These are phyloP conservation scores for Leptodirus hochenwartii DNA, from an alignment of 2,888 invertebrate genomes.

Conservation along the genomic window DNA sequence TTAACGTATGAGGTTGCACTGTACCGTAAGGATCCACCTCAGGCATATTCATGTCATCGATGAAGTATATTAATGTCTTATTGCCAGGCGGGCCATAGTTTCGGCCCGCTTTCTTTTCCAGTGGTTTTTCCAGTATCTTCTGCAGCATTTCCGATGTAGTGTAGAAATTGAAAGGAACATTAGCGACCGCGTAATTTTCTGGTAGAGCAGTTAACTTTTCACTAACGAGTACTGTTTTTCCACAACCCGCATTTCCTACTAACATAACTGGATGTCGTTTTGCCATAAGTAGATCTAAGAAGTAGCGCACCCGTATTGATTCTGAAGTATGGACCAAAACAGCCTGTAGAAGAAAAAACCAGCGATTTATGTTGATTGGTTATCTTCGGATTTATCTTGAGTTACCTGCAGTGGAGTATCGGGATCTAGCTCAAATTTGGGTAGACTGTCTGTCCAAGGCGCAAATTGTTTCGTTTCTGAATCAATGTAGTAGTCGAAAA, in stretches of 20 bases:
- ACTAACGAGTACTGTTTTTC: constrained; percentile 73
- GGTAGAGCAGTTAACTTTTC: constrained; percentile 54
- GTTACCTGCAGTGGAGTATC: constrained; percentile 74
- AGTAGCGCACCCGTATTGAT: constrained; percentile 76
- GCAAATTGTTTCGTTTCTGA: constrained; percentile 76
- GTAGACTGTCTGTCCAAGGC: constrained; percentile 77
- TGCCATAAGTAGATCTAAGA: constrained; percentile 76
- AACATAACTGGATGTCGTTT: constrained; percentile 86
- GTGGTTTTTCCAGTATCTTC: constrained; percentile 79
- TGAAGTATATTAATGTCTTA: constrained; percentile 83
- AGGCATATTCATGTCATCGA: constrained; percentile 98
- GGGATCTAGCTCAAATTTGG: constrained; percentile 79
- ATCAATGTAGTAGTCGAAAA: constrained; percentile 91
- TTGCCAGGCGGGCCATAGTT: constrained; percentile 93
- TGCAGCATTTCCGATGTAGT: constrained; percentile 89
- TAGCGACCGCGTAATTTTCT: constrained; percentile 75
- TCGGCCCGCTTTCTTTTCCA: constrained; percentile 85
- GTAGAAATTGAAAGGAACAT: constrained; percentile 93
- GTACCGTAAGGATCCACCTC: constrained; percentile 82
- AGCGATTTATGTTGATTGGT: constrained; percentile 7
- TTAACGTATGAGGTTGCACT: constrained; percentile 89
- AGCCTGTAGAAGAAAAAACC: constrained; percentile 36
- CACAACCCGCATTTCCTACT: constrained; percentile 83
- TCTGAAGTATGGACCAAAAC: constrained; percentile 85
- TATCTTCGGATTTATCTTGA: constrained; percentile 3